Conservation (phyloP, 2,888 invertebrate species). For the Agriopis aurantiaria region DNA sequence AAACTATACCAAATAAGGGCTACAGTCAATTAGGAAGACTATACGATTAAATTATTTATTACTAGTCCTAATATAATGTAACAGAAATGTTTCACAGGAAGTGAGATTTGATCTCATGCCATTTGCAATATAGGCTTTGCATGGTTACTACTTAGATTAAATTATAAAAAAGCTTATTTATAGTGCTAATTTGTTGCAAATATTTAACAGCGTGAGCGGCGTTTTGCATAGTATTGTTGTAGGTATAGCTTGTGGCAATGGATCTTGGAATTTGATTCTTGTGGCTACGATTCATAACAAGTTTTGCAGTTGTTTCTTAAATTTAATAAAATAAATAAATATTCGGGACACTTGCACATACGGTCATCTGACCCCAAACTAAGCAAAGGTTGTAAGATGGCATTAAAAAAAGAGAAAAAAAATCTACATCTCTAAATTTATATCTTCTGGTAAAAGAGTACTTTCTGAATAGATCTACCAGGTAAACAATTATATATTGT, state of each 20-base stretch:
- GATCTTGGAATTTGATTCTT: too few relatives aligned
- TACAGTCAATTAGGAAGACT: not conserved
- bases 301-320: too few relatives aligned
- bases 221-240: not conserved
- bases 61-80: constrained; percentile 6
- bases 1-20: constrained; percentile 1
- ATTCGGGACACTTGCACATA: too few relatives aligned
- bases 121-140: not conserved
- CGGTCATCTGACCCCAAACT: too few relatives aligned
- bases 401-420: too few relatives aligned
- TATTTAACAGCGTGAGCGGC: not conserved
- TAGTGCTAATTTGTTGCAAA: not conserved
- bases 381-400: too few relatives aligned
- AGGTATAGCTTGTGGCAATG: too few relatives aligned
- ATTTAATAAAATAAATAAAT: too few relatives aligned
- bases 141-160: not conserved
- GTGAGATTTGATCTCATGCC: constrained; percentile 6
- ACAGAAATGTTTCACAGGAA: not conserved
- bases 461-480: too few relatives aligned
- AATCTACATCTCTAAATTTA: too few relatives aligned
- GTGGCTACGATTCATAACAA: too few relatives aligned
- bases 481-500: not conserved
- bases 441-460: too few relatives aligned
- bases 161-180: not conserved
- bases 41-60: constrained; percentile 3